Evolutionary conservation across 2,797 vertebrate genomes (phyloP).

Genomic region (Avahi laniger): DNA sequence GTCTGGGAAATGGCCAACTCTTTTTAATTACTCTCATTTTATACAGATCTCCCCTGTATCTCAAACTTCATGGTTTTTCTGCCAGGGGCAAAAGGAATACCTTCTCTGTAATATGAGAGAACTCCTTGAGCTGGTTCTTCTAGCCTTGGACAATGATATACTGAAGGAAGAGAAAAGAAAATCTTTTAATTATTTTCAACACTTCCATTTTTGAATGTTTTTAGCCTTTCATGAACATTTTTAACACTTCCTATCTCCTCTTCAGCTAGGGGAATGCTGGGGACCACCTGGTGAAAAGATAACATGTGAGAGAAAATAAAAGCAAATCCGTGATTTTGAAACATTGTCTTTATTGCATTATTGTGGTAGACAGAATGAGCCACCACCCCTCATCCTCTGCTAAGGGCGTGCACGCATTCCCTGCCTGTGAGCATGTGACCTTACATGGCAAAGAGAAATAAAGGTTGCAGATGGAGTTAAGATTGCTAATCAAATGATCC

Average conservation of each 20-base stretch:
- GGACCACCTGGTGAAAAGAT: background rate
- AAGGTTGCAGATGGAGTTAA: background rate
- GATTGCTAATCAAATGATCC: background rate
- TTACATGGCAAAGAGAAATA: background rate
- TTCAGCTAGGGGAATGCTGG: background rate
- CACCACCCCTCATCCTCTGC: no score
- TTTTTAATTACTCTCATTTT: background rate
- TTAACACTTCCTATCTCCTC: background rate
- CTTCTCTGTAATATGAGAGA: background rate
- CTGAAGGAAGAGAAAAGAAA: background rate
- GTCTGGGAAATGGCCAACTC: background rate
- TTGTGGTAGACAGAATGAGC: background rate
- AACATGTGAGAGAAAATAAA: slow-evolving; percentile 9
- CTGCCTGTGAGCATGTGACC: background rate
- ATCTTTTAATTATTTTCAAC: background rate
- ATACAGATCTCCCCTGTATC: background rate
- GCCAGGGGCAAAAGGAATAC: background rate
- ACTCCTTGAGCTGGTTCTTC: background rate
- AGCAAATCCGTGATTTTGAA: background rate
- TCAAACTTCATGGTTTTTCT: background rate
- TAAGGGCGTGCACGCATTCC: background rate
- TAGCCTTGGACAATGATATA: background rate
- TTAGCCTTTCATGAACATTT: background rate
- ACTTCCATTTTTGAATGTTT: background rate
- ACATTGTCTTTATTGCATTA: background rate